These are phyloP conservation scores for Nasonia oneida DNA, from an alignment of 2,888 invertebrate genomes.

Conservation along the genomic window DNA sequence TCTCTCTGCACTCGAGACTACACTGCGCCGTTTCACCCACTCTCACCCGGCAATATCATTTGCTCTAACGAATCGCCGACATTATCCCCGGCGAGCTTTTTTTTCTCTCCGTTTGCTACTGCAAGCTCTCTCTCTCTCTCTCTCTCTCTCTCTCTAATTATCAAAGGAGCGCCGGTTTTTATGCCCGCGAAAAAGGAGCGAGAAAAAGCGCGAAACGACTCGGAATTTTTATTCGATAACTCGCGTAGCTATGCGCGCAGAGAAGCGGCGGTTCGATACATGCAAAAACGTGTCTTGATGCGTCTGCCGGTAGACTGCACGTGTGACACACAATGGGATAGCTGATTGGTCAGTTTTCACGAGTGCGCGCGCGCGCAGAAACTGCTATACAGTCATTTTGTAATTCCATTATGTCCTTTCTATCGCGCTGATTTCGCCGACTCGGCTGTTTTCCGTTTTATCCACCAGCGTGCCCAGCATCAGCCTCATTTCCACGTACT, in stretches of 20 bases:
- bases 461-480: neutral
- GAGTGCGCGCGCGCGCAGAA: constrained; percentile 18
- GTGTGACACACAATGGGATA: constrained; percentile 68
- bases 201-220: neutral
- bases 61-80: constrained; percentile 24
- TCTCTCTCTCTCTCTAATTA: neutral
- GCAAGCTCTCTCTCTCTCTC: neutral
- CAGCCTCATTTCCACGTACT: neutral
- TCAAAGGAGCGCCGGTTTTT: neutral
- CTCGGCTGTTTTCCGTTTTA: constrained; percentile 43
- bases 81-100: constrained; percentile 21
- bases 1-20: neutral
- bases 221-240: neutral
- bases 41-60: constrained; percentile 25
- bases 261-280: too few relatives aligned
- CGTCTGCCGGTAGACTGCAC: neutral
- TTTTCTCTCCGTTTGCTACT: neutral
- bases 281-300: neutral
- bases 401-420: constrained; percentile 68
- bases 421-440: constrained; percentile 46
- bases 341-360: constrained; percentile 74
- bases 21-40: neutral
- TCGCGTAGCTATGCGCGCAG: too few relatives aligned
- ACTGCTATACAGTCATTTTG: constrained; percentile 69
- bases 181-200: neutral